Base-by-base conservation (phyloP, 2,797 vertebrate species). In the Diplodus puntazzo region DNA sequence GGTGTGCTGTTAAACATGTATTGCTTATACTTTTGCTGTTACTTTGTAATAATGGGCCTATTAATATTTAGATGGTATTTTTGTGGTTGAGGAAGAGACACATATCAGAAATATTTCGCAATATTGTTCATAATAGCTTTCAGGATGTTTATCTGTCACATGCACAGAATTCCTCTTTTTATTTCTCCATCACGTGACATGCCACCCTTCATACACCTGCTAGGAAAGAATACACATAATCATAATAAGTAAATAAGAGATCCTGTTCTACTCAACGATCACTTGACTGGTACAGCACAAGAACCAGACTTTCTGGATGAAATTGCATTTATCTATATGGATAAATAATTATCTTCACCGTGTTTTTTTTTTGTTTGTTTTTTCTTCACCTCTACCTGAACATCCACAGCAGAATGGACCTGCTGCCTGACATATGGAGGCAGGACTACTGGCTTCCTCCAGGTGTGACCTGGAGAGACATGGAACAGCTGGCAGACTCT, bases 401-500 rank as follows among this genome's bases (percentile, higher is more conserved):
- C 12, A 14, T 34, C n/a, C 11, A 11, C 65, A 79, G 68, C 77
- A 95, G 90, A 85, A 97, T 98, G 97, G 91, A 94, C 13, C 39
- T 94, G 62, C 83, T 98, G 53, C 87, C 94, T 9, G 91, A 93
- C 27, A 48, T 97, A 1, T 98, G 97, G 97, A 93, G 85, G 76
- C 92, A 96, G 0, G 95, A 97, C 49, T 96, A 93, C 86, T 98
- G 97, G 97, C 94, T 98, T 50, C 97, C 97, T 54, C 96, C 97
- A 0, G 97, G 96, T 50, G 92, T 97, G 80, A 96, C 93, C 59
- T 98, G 97, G 97, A 88, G 87, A 62, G 96, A 98, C 86, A 95
- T 98, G 96, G 93, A 95, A 1, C 91, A 92, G 58, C 88, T 96
- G 52, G 90, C 92, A 3, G 92, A 89, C n/a, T 60, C 88, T 18